A percentile compares a stretch with the other conserved stretches of the same genome.
Conservation (phyloP, 2,113 vertebrate species). For the Macquaria australasica region DNA sequence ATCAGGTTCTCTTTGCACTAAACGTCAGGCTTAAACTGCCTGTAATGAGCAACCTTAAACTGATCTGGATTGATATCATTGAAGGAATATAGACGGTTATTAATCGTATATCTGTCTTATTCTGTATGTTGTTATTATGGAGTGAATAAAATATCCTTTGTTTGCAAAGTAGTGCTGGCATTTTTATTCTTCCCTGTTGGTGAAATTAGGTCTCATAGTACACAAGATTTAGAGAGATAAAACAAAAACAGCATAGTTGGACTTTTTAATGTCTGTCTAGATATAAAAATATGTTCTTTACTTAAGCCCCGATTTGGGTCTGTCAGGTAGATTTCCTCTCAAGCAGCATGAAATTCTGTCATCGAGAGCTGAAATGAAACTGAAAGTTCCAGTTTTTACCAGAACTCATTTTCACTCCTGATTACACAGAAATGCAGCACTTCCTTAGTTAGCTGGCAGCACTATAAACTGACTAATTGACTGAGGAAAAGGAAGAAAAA, state of each 20-base stretch:
- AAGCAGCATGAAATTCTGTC: not conserved
- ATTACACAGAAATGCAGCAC: not conserved
- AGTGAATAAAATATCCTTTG: slow-evolving; percentile 13
- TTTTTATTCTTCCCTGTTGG: not conserved
- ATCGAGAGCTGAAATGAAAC: not conserved
- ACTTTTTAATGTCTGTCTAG: not conserved
- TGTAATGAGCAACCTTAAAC: not conserved
- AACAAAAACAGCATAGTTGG: not conserved
- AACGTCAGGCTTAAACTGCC: slow-evolving; percentile 6
- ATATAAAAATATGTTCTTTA: not conserved
- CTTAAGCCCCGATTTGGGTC: not conserved
- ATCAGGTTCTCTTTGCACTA: slow-evolving; percentile 33
- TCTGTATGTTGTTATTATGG: not conserved
- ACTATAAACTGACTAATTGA: not conserved
- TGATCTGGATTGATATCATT: slow-evolving; percentile 10
- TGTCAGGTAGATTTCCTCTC: not conserved
- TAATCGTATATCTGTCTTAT: not conserved
- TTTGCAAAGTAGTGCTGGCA: not conserved
- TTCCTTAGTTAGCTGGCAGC: not conserved
- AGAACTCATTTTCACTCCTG: not conserved
- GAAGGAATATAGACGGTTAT: not conserved
- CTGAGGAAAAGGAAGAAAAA: not conserved
- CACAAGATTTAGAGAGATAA: not conserved
- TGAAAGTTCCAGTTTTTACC: not conserved
- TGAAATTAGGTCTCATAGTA: not conserved